Conservation (phyloP, 2,113 vertebrate genomes). For the Oryzias javanicus region DNA sequence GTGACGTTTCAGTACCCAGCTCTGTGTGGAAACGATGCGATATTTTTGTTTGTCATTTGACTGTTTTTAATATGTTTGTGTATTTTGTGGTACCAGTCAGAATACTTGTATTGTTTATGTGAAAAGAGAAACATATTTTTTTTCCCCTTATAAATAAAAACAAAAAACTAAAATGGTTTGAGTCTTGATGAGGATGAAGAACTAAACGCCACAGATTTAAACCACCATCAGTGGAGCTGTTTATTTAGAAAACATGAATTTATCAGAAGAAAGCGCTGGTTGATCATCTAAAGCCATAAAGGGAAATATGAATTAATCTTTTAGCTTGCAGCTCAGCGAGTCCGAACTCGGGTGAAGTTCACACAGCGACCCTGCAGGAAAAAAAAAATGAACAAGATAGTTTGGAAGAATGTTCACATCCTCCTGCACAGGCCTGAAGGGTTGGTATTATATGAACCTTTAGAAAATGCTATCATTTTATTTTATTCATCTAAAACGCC, state of each 20-base stretch:
- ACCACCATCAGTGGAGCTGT: constrained; percentile 19
- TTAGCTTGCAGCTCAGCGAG: constrained; percentile 32
- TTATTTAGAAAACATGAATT: constrained; percentile 55
- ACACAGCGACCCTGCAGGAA: constrained; percentile 74
- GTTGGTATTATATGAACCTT: no score
- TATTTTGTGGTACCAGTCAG: constrained; percentile 52
- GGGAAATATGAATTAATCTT: constrained; percentile 10
- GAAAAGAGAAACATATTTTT: constrained; percentile 57
- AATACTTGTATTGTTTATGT: constrained; percentile 62
- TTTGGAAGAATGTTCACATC: not conserved
- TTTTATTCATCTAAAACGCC: no score
- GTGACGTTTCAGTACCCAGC: constrained; percentile 25
- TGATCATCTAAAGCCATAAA: not conserved
- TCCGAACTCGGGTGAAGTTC: constrained; percentile 74
- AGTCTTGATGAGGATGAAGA: no score
- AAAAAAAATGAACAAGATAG: not conserved
- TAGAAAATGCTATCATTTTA: no score
- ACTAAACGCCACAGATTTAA: no score
- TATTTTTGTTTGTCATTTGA: constrained; percentile 36
- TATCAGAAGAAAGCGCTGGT: not conserved
- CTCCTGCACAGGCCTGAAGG: no score
- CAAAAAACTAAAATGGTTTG: constrained; percentile 7
- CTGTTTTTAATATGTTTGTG: constrained; percentile 32
- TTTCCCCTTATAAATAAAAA: constrained; percentile 65
- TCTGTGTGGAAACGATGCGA: constrained; percentile 23